These are phyloP conservation scores for Dendroctonus valens DNA, from an alignment of 1,140 invertebrate genomes.

Conservation along the genomic window DNA sequence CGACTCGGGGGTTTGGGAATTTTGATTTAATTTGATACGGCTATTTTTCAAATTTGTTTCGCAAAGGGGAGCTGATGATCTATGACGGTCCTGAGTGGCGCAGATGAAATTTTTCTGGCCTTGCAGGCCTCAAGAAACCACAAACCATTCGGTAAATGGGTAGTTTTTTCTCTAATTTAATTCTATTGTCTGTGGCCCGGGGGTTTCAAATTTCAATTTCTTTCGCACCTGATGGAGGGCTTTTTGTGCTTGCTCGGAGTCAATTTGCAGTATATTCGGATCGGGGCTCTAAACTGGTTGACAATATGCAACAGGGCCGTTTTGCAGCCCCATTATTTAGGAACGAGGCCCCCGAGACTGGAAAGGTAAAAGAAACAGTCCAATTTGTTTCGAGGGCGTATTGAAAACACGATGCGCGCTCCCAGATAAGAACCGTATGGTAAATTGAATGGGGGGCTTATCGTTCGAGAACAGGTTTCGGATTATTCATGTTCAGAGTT, in stretches of 20 bases:
- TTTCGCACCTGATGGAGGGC: not conserved
- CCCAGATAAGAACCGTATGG: constrained; percentile 13
- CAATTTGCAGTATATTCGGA: constrained; percentile 30
- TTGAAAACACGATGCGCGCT: constrained; percentile 16
- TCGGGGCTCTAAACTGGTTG: constrained; percentile 19
- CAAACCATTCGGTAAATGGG: too few species aligned
- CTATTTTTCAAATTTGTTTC: constrained; percentile 11
- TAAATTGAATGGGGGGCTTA: constrained; percentile 13
- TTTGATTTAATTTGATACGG: constrained; percentile 18
- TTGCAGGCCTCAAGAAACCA: too few species aligned
- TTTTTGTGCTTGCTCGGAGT: constrained; percentile 3
- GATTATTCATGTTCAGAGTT: too few species aligned
- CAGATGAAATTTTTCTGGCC: too few species aligned
- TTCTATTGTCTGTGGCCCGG: too few species aligned
- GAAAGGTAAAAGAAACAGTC: constrained; percentile 27
- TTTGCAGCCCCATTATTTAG: constrained; percentile 15
- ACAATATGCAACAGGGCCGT: constrained; percentile 29
- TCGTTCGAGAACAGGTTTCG: constrained; percentile 4
- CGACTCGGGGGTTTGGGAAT: constrained; percentile 1
- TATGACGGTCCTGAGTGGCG: too few species aligned
- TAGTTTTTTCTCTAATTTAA: too few species aligned
- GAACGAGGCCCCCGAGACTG: constrained; percentile 17
- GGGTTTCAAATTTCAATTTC: not conserved
- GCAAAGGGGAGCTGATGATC: not conserved
- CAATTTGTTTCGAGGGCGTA: constrained; percentile 27